Conservation (phyloP, 2,113 vertebrate genomes). For the Riparia riparia region DNA sequence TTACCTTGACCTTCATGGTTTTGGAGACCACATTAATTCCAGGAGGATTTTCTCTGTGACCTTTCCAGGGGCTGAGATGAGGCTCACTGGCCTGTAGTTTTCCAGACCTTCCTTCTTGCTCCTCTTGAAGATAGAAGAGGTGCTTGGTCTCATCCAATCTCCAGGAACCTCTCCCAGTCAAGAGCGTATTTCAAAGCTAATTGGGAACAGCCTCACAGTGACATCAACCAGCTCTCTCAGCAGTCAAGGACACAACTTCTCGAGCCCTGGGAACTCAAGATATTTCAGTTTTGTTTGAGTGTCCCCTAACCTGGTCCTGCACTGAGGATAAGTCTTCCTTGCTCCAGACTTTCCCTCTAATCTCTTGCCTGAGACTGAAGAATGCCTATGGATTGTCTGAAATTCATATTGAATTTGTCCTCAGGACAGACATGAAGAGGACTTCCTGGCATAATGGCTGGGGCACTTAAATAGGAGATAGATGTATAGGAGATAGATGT, state of each 20-base stretch:
- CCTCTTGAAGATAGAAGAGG: background rate
- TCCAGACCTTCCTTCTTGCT: background rate
- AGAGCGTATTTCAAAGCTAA: background rate
- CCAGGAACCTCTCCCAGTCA: background rate
- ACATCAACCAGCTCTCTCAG: background rate
- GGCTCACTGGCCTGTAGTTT: background rate
- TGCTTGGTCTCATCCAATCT: background rate
- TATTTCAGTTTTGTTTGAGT: background rate
- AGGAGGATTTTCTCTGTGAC: background rate
- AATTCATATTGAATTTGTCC: background rate
- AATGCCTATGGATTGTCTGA: background rate
- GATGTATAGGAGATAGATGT: no score
- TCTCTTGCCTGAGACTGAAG: background rate
- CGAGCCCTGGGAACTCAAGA: accelerated
- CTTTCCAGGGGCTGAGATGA: background rate
- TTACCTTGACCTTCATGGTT: background rate
- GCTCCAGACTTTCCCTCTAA: background rate
- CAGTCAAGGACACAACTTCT: accelerated
- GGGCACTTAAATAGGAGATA: background rate
- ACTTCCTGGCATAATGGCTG: background rate
- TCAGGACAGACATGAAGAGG: background rate
- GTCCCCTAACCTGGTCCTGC: background rate
- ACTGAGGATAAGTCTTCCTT: background rate
- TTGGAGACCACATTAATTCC: background rate
- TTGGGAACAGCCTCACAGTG: accelerated